Evolutionary conservation across 2,888 invertebrate species (phyloP).

Genomic region (Drosophila longiperda): DNA sequence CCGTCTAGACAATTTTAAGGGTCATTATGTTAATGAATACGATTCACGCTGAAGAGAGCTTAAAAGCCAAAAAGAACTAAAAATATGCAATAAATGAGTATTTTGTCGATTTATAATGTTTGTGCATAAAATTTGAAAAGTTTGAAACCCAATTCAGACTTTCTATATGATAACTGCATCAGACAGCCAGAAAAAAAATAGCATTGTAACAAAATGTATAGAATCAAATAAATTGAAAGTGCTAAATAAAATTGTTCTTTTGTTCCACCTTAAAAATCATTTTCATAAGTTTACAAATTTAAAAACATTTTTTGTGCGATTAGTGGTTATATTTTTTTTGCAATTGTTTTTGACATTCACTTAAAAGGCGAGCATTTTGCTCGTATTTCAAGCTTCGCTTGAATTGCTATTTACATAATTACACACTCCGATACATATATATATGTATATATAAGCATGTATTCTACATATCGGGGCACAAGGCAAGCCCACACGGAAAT

Average conservation of each 20-base stretch:
- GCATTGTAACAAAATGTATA: neutral
- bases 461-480: constrained; percentile 55
- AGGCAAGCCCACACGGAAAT: constrained; percentile 68
- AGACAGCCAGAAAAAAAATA: neutral
- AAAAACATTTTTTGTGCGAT: neutral
- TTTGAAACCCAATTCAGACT: constrained; percentile 5
- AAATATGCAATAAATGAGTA: neutral
- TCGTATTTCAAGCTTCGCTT: constrained; percentile 22
- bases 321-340: neutral
- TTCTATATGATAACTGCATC: neutral
- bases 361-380: constrained; percentile 1
- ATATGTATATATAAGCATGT: neutral
- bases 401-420: constrained; percentile 11
- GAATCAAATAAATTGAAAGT: too few relatives aligned
- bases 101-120: neutral
- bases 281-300: neutral
- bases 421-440: neutral
- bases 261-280: neutral
- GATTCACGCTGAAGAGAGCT: constrained; percentile 23
- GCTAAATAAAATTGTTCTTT: too few relatives aligned
- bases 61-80: neutral
- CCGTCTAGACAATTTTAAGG: constrained; percentile 69
- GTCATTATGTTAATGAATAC: constrained; percentile 67
- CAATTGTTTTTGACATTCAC: constrained; percentile 11
- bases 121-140: neutral